A percentile compares a stretch with the other conserved stretches of the same genome.
phyloP scores from a whole-genome alignment of 1,140 invertebrate species.

The Euschistus heros region DNA sequence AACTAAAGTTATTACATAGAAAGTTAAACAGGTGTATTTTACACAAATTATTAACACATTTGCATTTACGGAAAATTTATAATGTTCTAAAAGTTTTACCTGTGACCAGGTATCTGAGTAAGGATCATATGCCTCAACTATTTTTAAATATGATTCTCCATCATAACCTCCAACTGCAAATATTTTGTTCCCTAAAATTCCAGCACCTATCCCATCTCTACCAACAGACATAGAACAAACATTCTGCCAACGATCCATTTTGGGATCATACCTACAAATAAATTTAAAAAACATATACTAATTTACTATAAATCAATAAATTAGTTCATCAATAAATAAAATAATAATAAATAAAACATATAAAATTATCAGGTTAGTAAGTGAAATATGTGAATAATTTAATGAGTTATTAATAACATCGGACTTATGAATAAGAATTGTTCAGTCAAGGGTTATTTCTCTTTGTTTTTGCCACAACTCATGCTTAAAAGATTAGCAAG shows the following conservation, averaged over 20 bases:
- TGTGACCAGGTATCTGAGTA: constrained; percentile 76
- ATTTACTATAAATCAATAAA: background rate
- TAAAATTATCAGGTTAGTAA: background rate
- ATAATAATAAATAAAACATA: background rate
- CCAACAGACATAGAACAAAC: constrained; percentile 76
- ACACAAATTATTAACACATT: too few species aligned
- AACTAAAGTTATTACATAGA: too few species aligned
- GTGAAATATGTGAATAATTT: background rate
- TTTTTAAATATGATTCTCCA: constrained; percentile 81
- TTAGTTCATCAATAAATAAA: background rate
- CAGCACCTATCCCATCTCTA: constrained; percentile 84
- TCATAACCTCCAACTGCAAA: constrained; percentile 91
- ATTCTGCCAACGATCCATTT: constrained; percentile 79
- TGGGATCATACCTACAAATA: constrained; percentile 51
- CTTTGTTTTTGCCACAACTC: too few species aligned
- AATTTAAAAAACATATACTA: constrained; percentile 26
- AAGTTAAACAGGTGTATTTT: too few species aligned
- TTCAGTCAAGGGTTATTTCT: too few species aligned
- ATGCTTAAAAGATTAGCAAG: too few species aligned
- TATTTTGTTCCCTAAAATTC: constrained; percentile 75
- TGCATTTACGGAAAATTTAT: background rate
- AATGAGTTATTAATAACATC: too few species aligned
- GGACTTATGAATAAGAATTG: too few species aligned
- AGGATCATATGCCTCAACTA: constrained; percentile 88
- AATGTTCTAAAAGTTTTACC: constrained; percentile 34